A percentile compares a stretch with the other conserved stretches of the same genome.
Conservation (phyloP, 2,113 vertebrate species). For the Grammomys surdaster region DNA sequence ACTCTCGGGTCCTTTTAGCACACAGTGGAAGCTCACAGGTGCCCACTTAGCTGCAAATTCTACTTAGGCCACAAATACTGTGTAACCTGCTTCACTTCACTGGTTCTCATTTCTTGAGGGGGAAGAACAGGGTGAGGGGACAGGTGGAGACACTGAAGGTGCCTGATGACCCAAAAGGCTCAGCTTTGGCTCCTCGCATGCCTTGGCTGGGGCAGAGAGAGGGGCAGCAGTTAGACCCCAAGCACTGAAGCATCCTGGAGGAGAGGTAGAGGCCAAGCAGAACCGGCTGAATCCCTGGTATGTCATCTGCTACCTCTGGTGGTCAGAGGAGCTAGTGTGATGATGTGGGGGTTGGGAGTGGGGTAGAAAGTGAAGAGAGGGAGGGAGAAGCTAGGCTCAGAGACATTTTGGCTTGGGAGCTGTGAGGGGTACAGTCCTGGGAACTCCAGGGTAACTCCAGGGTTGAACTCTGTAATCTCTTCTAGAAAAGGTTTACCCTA, state of each 20-base stretch:
- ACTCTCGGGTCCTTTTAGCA: not conserved
- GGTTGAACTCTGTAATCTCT: not conserved
- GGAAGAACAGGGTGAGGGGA: not conserved
- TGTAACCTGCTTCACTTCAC: not conserved
- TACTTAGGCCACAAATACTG: not conserved
- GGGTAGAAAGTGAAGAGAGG: no score
- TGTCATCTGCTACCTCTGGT: not conserved
- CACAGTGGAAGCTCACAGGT: not conserved
- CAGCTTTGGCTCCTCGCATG: not conserved
- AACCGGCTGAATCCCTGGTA: not conserved
- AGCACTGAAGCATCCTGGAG: not conserved
- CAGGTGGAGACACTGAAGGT: not conserved
- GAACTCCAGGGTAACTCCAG: not conserved
- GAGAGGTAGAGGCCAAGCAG: not conserved
- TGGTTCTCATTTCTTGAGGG: constrained; percentile 12
- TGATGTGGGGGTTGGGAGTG: no score
- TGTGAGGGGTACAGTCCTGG: not conserved
- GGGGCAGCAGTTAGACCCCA: not conserved
- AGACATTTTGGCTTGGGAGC: not conserved
- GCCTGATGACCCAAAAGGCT: no score
- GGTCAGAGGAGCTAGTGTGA: not conserved
- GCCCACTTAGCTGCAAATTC: not conserved
- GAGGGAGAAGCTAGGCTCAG: not conserved
- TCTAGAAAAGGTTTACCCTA: not conserved
- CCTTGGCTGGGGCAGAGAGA: not conserved